Conservation (phyloP, 2,888 invertebrate genomes). For the Pterostichus niger region DNA sequence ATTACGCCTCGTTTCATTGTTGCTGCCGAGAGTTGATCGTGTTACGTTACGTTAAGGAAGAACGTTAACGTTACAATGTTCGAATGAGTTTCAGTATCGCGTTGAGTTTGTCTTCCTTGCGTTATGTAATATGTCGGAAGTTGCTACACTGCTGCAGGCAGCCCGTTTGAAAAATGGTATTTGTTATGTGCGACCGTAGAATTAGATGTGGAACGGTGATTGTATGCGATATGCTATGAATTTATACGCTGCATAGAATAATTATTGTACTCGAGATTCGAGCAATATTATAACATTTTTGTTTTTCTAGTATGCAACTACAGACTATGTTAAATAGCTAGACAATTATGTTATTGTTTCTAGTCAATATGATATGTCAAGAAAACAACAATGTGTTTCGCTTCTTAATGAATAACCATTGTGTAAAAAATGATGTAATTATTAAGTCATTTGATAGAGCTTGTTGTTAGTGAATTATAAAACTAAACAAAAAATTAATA, state of each 20-base stretch:
- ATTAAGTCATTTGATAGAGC: too few relatives aligned
- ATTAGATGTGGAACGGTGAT: conserved; percentile 44
- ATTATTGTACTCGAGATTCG: too few relatives aligned
- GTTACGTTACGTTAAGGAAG: conserved; percentile 7
- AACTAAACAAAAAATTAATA: too few relatives aligned
- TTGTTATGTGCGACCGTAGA: conserved; percentile 21
- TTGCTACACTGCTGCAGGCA: conserved; percentile 40
- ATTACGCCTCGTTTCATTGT: conserved; percentile 61
- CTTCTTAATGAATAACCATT: too few relatives aligned
- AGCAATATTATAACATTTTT: too few relatives aligned
- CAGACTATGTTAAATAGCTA: too few relatives aligned
- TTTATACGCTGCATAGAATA: conserved; percentile 15
- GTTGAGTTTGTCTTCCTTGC: conserved; percentile 38
- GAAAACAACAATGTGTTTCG: too few relatives aligned
- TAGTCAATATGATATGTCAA: too few relatives aligned
- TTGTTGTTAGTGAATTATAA: too few relatives aligned
- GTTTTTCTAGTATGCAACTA: too few relatives aligned
- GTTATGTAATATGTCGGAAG: conserved; percentile 62
- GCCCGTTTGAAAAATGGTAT: neutral
- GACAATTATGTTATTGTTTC: too few relatives aligned
- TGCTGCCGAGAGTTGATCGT: conserved; percentile 34
- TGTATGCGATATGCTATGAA: conserved; percentile 23
- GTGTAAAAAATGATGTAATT: too few relatives aligned
- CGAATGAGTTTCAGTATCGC: conserved; percentile 28
- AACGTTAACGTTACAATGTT: conserved; percentile 16